A percentile compares a stretch with the other conserved stretches of the same genome.
phyloP scores from a whole-genome alignment of 2,888 invertebrate species.

The Phlogophora meticulosa region DNA sequence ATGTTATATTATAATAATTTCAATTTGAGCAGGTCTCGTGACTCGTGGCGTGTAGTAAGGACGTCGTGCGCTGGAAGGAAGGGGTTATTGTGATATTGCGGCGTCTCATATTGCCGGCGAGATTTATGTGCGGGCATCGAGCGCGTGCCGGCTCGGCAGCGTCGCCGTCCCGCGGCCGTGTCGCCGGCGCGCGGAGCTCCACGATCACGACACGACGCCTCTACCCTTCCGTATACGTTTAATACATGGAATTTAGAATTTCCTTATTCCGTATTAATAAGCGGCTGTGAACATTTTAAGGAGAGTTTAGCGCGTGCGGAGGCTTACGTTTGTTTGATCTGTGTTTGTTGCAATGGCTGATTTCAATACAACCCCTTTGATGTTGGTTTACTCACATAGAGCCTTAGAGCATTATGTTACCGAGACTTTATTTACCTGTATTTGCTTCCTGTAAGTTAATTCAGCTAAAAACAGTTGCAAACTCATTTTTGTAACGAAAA shows the following conservation, averaged over 20 bases:
- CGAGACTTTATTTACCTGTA: conserved; percentile 4
- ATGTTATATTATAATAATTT: conserved; percentile 75
- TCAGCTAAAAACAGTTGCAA: conserved; percentile 50
- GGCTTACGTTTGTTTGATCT: conserved; percentile 44
- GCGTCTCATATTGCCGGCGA: conserved; percentile 85
- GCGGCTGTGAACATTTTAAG: conserved; percentile 46
- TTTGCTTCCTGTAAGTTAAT: conserved; percentile 28
- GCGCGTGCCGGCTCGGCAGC: conserved; percentile 63
- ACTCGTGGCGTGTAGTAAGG: conserved; percentile 64
- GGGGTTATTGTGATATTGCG: conserved; percentile 87
- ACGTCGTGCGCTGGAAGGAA: conserved; percentile 71
- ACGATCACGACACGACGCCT: conserved; percentile 40
- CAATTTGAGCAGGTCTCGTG: conserved; percentile 73
- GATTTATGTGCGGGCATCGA: conserved; percentile 83
- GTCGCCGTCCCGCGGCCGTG: conserved; percentile 38
- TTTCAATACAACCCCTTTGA: conserved; percentile 32
- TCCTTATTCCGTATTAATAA: conserved; percentile 57
- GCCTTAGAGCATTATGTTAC: not conserved
- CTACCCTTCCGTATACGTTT: conserved; percentile 40
- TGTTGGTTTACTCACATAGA: not conserved
- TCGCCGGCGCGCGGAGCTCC: conserved; percentile 10
- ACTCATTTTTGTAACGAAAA: conserved; percentile 57
- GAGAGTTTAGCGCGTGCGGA: conserved; percentile 19
- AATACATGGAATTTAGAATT: conserved; percentile 49
- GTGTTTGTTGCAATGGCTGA: conserved; percentile 27